phyloP scores from a whole-genome alignment of 2,113 vertebrate genomes.

The Heloderma charlesbogerti region DNA sequence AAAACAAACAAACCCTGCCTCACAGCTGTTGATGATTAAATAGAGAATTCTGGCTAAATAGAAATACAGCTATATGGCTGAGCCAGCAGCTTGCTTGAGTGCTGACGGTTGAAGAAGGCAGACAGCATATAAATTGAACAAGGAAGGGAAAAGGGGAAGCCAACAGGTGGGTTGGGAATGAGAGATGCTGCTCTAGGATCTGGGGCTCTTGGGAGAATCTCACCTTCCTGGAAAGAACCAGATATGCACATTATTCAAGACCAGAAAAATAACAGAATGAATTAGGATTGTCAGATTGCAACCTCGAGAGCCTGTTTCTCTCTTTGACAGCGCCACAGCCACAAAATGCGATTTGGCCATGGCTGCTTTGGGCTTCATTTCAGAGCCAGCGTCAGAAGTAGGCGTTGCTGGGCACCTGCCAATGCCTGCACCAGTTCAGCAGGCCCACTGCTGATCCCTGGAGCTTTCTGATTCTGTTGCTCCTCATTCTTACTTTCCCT shows the following conservation, averaged over 20 bases:
- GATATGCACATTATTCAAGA: background rate
- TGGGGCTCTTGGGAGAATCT: background rate
- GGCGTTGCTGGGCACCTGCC: too few relatives aligned
- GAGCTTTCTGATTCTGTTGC: too few relatives aligned
- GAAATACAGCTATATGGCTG: conserved; percentile 19
- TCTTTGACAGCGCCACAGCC: background rate
- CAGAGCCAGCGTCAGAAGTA: too few relatives aligned
- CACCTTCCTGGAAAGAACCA: background rate
- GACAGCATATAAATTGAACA: conserved; percentile 2
- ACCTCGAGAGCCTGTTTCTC: background rate
- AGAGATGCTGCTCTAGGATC: background rate
- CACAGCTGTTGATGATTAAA: conserved; percentile 35
- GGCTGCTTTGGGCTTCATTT: too few relatives aligned
- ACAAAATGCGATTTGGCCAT: background rate
- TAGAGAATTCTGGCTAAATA: conserved; percentile 26
- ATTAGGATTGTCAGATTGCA: background rate
- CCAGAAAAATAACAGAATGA: background rate
- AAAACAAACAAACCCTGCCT: background rate
- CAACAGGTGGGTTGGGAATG: background rate
- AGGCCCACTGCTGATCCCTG: too few relatives aligned
- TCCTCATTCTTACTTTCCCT: too few relatives aligned
- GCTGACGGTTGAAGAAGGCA: conserved; percentile 12
- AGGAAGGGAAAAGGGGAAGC: background rate
- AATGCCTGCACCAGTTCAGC: too few relatives aligned
- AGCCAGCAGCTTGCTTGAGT: conserved; percentile 22